Evolutionary conservation across 2,888 invertebrate genomes (phyloP).

Genomic region (Leuctra nigra): DNA sequence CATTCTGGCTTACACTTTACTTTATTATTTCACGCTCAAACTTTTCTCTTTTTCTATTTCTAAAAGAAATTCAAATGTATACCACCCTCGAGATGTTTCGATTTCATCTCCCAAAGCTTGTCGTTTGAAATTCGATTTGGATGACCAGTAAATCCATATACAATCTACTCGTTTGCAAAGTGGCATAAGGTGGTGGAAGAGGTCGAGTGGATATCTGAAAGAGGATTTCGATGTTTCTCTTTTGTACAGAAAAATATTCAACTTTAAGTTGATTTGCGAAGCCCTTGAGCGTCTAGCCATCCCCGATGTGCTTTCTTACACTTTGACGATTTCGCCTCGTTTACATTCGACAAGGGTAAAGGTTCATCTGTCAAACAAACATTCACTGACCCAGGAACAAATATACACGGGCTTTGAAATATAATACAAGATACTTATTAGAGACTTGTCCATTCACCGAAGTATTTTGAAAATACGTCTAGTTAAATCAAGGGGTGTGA

Average conservation of each 20-base stretch:
- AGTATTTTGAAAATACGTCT: no score
- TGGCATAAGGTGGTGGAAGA: neutral
- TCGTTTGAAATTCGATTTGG: conserved; percentile 23
- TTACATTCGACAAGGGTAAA: conserved; percentile 15
- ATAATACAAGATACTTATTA: no score
- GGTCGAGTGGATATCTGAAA: neutral
- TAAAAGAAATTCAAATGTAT: conserved; percentile 15
- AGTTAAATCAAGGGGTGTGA: no score
- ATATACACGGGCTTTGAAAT: no score
- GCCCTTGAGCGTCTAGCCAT: neutral
- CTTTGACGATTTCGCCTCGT: conserved; percentile 15
- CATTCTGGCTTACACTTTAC: conserved; percentile 4
- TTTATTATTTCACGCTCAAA: conserved; percentile 7
- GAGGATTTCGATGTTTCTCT: conserved; percentile 12
- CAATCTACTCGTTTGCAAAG: conserved; percentile 1
- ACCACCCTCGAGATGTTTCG: conserved; percentile 18
- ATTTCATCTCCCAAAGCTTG: conserved; percentile 9
- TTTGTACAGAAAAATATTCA: neutral
- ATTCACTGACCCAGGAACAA: conserved; percentile 11
- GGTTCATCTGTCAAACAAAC: conserved; percentile 20
- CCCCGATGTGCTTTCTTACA: neutral
- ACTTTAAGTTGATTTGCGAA: conserved; percentile 16
- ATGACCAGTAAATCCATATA: conserved; percentile 22
- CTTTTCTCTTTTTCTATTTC: neutral
- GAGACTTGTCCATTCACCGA: no score